Conservation (phyloP, 1,140 invertebrate genomes). For the Bombus waltoni region DNA sequence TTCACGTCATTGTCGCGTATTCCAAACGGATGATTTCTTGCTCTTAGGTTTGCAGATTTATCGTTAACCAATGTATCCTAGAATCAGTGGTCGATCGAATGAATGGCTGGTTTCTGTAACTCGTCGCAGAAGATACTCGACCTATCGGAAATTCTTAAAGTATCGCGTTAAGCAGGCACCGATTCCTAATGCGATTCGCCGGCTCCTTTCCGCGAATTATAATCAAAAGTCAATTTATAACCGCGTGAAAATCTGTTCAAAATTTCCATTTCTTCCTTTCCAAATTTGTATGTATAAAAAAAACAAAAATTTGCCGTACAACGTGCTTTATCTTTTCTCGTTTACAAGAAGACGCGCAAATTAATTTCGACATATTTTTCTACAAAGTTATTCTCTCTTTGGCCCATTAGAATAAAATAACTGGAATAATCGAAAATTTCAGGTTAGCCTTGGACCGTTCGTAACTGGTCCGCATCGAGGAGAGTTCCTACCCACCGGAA, state of each 20-base stretch:
- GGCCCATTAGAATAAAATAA: background rate
- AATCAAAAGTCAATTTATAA: background rate
- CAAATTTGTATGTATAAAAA: background rate
- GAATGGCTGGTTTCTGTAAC: background rate
- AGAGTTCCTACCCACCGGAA: background rate
- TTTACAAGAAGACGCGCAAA: background rate
- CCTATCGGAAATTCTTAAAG: background rate
- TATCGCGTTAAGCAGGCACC: background rate
- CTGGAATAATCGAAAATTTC: background rate
- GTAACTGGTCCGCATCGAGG: background rate
- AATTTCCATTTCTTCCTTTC: too few relatives aligned
- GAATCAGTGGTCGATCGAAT: background rate
- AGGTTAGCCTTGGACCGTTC: background rate
- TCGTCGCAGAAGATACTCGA: background rate
- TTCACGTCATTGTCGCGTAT: background rate
- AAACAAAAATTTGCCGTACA: too few relatives aligned
- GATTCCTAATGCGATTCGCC: too few relatives aligned
- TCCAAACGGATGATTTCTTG: background rate
- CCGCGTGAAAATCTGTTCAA: background rate
- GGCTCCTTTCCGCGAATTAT: background rate
- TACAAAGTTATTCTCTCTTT: background rate
- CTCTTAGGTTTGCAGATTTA: background rate
- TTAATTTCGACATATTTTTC: background rate
- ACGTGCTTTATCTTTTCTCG: background rate
- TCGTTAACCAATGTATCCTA: background rate